phyloP scores from a whole-genome alignment of 2,113 vertebrate species.

The Platycercus adscitus region DNA sequence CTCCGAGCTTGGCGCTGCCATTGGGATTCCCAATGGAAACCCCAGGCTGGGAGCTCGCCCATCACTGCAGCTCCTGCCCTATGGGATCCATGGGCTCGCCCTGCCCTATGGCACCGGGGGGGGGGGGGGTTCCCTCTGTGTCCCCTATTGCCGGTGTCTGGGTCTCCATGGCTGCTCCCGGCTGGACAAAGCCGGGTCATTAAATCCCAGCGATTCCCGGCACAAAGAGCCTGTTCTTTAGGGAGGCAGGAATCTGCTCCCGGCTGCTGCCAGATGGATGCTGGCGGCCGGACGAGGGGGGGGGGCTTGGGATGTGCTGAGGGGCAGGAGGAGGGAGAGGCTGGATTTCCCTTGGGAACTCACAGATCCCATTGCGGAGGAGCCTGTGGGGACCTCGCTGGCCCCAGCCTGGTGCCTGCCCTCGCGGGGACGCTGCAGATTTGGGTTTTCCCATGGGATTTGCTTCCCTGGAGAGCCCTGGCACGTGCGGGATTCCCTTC shows the following conservation, averaged over 20 bases:
- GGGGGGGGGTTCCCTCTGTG: neutral
- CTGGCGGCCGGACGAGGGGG: neutral
- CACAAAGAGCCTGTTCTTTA: conserved; percentile 48
- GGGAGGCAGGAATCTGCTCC: neutral
- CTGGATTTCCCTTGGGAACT: neutral
- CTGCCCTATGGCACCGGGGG: neutral
- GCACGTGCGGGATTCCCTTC: neutral
- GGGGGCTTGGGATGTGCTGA: neutral
- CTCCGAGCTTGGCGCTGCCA: neutral
- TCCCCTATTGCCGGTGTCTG: neutral
- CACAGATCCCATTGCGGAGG: neutral
- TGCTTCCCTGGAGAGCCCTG: neutral
- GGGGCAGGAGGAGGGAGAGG: neutral
- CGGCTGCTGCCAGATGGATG: neutral
- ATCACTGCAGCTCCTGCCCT: rapidly evolving
- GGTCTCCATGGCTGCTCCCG: neutral
- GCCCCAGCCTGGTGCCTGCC: neutral
- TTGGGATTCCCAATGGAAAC: neutral
- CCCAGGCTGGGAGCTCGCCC: neutral
- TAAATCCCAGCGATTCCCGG: neutral
- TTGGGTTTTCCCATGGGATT: neutral
- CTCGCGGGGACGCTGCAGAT: rapidly evolving
- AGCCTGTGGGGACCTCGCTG: neutral
- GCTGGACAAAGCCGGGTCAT: neutral
- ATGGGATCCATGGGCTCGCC: neutral